Conservation (phyloP, 2,888 invertebrate genomes). For the Phragmatobia fuliginosa region DNA sequence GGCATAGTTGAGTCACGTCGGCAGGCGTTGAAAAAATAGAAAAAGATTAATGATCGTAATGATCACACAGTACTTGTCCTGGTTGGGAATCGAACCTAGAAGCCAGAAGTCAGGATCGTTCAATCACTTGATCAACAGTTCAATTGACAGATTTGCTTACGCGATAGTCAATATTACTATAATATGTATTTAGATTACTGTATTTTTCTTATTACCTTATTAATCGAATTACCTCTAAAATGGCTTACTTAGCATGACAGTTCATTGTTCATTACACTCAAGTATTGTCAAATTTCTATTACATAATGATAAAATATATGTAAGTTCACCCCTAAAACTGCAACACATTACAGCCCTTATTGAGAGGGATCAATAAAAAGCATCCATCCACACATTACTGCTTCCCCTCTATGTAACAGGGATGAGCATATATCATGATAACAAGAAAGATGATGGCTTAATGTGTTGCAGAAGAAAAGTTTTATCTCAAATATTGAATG, state of each 20-base stretch:
- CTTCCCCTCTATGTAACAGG: constrained; percentile 11
- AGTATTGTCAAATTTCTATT: neutral
- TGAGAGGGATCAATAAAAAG: constrained; percentile 25
- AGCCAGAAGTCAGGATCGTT: no score
- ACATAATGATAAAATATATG: constrained; percentile 17
- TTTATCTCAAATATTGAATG: constrained; percentile 4
- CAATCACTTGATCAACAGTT: no score
- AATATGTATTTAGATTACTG: no score
- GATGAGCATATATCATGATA: constrained; percentile 41
- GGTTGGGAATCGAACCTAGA: no score
- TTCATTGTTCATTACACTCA: neutral
- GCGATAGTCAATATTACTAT: no score
- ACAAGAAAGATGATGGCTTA: constrained; percentile 24
- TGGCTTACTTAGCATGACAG: neutral
- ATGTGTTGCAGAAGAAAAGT: constrained; percentile 9
- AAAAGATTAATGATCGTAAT: no score
- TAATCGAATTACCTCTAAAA: no score
- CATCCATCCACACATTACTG: constrained; percentile 27
- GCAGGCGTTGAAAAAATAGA: no score
- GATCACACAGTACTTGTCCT: no score
- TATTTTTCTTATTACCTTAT: no score
- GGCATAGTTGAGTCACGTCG: no score
- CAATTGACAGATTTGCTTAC: no score
- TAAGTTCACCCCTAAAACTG: neutral
- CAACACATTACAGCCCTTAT: constrained; percentile 12